Base-by-base conservation (phyloP, 2,888 invertebrate genomes). In the Neocrepidodera transversa region DNA sequence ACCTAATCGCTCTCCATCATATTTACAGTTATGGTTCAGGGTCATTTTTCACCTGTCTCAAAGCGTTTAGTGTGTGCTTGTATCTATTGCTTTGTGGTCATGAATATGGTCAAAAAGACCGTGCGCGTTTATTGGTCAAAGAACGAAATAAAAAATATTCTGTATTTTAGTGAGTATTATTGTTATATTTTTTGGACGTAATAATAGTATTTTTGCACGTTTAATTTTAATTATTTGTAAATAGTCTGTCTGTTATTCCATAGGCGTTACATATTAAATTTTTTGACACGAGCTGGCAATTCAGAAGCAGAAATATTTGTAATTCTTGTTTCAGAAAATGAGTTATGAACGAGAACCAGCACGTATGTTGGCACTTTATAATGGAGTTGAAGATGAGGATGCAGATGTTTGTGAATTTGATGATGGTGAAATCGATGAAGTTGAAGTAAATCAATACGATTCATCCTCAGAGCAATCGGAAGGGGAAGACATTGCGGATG, bases 311-410 rank as follows among this genome's bases (percentile, higher is more conserved):
- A 48, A 48, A 48, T 48, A 48, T 48, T 48, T 30, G 17, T 11
- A 30, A 32, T 48, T 28, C 26, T 16, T 48, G 28, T n/a, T n/a
- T n/a, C 48, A 48, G 48, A 48, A 48, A 48, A 48, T 30, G 32
- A 48, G 48, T 48, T 48, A 48, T 48, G 48, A 32, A 48, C 28
- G 32, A 48, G 48, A 48, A 30, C 48, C 26, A 48, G 14, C 48
- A 48, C 48, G 11, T 32, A 28, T 48, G 16, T 30, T 48, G 48
- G n/a, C n/a, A n/a, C n/a, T n/a, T n/a, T 48, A 48, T 48, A 48
- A 48, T 48, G 48, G 28, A 30, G 26, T 26, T 16, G 14, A 30
- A 28, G 48, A 14, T 48, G 48, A 48, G 45, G 45, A 23, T 45
- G 45, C 18, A 20, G 32, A 48, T 48, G 17, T 48, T 32, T 32